phyloP scores from a whole-genome alignment of 2,113 vertebrate species.

The Serinus canaria region DNA sequence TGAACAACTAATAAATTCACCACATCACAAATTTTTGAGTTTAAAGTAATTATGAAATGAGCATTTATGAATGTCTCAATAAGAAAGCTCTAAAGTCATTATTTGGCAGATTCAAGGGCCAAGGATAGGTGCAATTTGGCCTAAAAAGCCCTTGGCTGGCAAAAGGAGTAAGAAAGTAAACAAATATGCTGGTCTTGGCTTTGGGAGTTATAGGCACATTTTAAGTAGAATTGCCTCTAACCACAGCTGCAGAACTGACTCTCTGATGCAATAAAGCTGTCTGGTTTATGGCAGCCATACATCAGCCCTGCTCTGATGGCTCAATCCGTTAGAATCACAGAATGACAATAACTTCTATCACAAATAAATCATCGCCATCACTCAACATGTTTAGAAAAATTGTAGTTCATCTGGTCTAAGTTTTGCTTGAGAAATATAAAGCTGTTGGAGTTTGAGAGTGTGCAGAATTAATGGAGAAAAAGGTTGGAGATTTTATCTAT shows the following conservation, averaged over 20 bases:
- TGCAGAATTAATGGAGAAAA: neutral
- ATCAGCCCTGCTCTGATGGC: slow-evolving; percentile 30
- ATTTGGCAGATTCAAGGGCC: neutral
- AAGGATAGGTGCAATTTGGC: neutral
- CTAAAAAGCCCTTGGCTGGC: neutral
- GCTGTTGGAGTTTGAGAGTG: neutral
- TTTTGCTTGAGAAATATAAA: slow-evolving; percentile 21
- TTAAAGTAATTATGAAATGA: neutral
- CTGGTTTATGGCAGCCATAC: slow-evolving; percentile 54
- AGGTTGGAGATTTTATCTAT: slow-evolving; percentile 10
- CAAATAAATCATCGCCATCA: slow-evolving; percentile 25
- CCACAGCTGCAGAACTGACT: slow-evolving; percentile 49
- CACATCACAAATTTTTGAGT: neutral
- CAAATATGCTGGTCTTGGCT: slow-evolving; percentile 33
- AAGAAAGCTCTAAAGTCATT: neutral
- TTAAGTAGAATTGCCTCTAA: slow-evolving; percentile 51
- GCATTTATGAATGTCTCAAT: neutral
- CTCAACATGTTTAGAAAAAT: slow-evolving; percentile 32
- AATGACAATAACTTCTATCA: slow-evolving; percentile 48
- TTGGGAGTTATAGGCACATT: slow-evolving; percentile 31
- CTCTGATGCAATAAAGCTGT: slow-evolving; percentile 58
- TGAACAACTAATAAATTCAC: neutral
- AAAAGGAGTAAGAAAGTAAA: slow-evolving; percentile 21
- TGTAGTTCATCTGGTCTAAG: slow-evolving; percentile 10
- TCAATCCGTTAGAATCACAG: slow-evolving; percentile 47